Conservation (phyloP, 2,797 vertebrate genomes). For the Protosalanx chinensis region DNA sequence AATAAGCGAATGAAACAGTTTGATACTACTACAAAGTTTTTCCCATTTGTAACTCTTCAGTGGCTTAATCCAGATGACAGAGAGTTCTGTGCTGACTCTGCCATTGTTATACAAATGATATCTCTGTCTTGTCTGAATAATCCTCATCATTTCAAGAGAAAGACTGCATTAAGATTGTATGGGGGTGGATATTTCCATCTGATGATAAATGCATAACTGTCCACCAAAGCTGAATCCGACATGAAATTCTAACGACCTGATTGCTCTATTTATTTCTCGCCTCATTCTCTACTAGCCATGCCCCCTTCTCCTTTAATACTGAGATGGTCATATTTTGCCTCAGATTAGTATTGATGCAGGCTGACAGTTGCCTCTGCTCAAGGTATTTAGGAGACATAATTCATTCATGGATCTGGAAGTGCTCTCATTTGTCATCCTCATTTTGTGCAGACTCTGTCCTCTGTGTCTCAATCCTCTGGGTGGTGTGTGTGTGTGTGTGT, state of each 20-base stretch:
- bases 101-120: conserved; percentile 71
- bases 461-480: conserved; percentile 70
- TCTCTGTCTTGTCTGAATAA: conserved; percentile 72
- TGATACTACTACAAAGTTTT: not conserved
- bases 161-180: conserved; percentile 60
- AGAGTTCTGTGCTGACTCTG: conserved; percentile 61
- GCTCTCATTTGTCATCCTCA: conserved; percentile 88
- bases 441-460: conserved; percentile 62
- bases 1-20: not conserved
- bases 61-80: conserved; percentile 36
- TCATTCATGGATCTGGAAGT: conserved; percentile 95
- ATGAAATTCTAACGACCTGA: conserved; percentile 84
- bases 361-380: conserved; percentile 91
- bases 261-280: conserved; percentile 88
- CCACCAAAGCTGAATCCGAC: conserved; percentile 76
- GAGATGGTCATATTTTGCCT: conserved; percentile 90
- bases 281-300: conserved; percentile 68
- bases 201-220: conserved; percentile 83
- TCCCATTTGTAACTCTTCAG: not conserved
- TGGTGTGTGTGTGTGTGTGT: conserved; percentile 27
- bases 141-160: conserved; percentile 70
- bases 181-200: conserved; percentile 53
- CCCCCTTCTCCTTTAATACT: conserved; percentile 76
- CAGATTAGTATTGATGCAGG: conserved; percentile 91
- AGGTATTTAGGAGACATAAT: conserved; percentile 95